Conservation (phyloP, 2,888 invertebrate species). For the Cosmorhoe ocellata region DNA sequence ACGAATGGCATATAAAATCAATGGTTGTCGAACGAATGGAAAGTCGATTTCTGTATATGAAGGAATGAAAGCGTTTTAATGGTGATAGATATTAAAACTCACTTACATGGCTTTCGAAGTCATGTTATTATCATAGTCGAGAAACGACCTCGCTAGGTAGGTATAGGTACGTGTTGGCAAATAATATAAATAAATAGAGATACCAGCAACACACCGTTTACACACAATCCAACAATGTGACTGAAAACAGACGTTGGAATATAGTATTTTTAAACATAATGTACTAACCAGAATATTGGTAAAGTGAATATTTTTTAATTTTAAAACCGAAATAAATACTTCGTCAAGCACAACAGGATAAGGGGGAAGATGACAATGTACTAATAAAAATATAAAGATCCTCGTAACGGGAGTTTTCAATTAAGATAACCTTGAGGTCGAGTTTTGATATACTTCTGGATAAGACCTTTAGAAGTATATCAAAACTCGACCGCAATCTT, state of each 20-base stretch:
- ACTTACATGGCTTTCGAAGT: constrained; percentile 55
- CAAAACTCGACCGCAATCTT: constrained; percentile 1
- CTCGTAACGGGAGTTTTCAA: constrained; percentile 38
- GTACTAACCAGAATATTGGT: constrained; percentile 20
- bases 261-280: constrained; percentile 39
- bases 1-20: constrained; percentile 4
- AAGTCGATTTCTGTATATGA: not conserved
- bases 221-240: constrained; percentile 43
- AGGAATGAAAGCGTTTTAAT: constrained; percentile 2
- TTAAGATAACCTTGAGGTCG: constrained; percentile 42
- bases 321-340: constrained; percentile 3
- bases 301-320: constrained; percentile 11
- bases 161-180: constrained; percentile 37
- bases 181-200: constrained; percentile 44
- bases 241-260: constrained; percentile 53
- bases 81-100: constrained; percentile 15
- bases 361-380: constrained; percentile 20
- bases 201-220: constrained; percentile 43
- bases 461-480: too few species aligned
- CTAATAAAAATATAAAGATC: constrained; percentile 32
- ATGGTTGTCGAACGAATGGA: not conserved
- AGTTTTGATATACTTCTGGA: constrained; percentile 36
- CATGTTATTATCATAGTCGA: constrained; percentile 46
- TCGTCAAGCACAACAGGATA: constrained; percentile 1
- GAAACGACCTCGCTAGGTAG: constrained; percentile 21